Base-by-base conservation (phyloP, 2,113 vertebrate species). In the Caracal caracal region DNA sequence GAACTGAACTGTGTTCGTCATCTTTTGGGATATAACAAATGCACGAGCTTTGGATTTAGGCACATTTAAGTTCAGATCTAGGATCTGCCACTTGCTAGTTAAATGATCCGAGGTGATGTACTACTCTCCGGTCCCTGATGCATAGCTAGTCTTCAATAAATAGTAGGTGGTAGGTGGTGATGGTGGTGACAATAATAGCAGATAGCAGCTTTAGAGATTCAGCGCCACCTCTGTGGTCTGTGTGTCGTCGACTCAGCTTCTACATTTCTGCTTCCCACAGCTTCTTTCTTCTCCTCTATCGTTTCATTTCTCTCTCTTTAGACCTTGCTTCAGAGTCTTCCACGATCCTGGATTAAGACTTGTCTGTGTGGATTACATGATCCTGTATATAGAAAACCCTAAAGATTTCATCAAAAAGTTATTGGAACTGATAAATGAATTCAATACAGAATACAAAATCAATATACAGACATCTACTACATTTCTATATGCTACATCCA, bases 111-210 rank as follows among this genome's bases (percentile, higher is more conserved):
- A 51, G 71, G 35, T 79, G 49, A 47, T 47, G 6, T 10, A 40
- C 88, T 28, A 30, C 33, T 30, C 37, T 47, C 81, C 71, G 40
- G 10, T 40, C 9, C 6, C n/a, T 35, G 53, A 37, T 28, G 22
- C n/a, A 90, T 4, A 70, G 10, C 10, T 49, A 12, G 26, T 51
- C 61, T 43, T 94, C 9, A 30, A 2, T 30, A 68, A 71, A 70
- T 17, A 6, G 15, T 26, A 75, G 56, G 1, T 43, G 35, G 17
- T 33, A 47, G 4, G 4, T 35, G 26, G 10, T 11, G 5, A 47
- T 28, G 35, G 5, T 28, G 2, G 8, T 35, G 11, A 28, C 1
- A 49, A 10, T 30, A 11, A 26, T 0, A 33, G 19, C 17, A 17
- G 9, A 16, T 4, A 16, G 40, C 3, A 24, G 5, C 19, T 63